These are phyloP conservation scores for Cheumatopsyche charites DNA, from an alignment of 1,140 invertebrate genomes.

Conservation along the genomic window DNA sequence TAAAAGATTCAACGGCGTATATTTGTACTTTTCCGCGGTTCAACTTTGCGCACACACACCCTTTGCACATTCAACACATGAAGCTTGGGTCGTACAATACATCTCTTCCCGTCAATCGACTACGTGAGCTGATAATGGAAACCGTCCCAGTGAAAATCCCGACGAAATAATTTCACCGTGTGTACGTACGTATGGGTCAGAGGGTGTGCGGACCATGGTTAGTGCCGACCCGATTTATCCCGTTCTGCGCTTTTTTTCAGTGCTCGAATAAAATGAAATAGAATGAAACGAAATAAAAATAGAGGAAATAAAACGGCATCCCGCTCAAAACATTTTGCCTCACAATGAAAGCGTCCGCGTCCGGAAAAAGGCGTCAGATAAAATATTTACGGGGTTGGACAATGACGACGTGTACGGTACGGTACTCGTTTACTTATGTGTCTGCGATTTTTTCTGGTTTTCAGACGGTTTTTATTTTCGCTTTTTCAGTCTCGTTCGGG, in stretches of 20 bases:
- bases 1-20: too few relatives aligned
- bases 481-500: too few relatives aligned
- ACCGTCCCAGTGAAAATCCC: slow-evolving; percentile 19
- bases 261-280: too few relatives aligned
- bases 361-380: slow-evolving; percentile 15
- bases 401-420: not conserved
- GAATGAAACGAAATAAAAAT: not conserved
- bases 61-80: slow-evolving; percentile 7
- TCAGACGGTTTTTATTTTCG: too few relatives aligned
- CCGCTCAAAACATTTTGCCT: slow-evolving; percentile 8
- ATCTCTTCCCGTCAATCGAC: slow-evolving; percentile 26
- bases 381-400: slow-evolving; percentile 14
- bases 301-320: not conserved
- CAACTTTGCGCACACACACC: not conserved
- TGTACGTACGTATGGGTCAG: not conserved
- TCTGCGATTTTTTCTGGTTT: too few relatives aligned
- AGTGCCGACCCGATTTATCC: not conserved
- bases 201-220: slow-evolving; percentile 4
- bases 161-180: slow-evolving; percentile 21
- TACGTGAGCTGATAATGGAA: slow-evolving; percentile 28
- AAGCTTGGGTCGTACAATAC: not conserved
- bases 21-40: too few relatives aligned
- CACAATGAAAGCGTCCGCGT: not conserved
- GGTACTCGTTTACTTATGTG: too few relatives aligned
- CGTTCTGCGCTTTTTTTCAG: too few relatives aligned